Evolutionary conservation across 2,888 invertebrate species (phyloP).

Genomic region (Pristionchus japonicus): DNA sequence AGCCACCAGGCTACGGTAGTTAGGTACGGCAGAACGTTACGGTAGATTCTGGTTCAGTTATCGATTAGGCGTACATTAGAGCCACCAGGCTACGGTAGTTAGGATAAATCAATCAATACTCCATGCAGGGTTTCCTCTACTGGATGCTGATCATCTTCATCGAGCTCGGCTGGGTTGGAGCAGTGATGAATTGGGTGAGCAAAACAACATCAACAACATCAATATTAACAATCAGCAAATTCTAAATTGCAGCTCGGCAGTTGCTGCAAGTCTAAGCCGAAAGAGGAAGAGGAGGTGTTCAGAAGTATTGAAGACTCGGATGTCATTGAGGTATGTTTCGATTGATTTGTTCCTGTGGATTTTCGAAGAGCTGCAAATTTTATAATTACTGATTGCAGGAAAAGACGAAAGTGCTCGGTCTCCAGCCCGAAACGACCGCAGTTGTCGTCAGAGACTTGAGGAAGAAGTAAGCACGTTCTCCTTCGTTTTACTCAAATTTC

Average conservation of each 20-base stretch:
- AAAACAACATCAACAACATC: too few species aligned
- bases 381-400: slow-evolving; percentile 64
- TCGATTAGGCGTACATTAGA: background rate
- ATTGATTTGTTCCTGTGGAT: background rate
- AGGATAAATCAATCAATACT: background rate
- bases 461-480: slow-evolving; percentile 52
- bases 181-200: background rate
- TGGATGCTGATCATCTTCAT: slow-evolving; percentile 41
- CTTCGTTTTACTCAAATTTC: background rate
- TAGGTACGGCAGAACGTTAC: background rate
- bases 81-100: background rate
- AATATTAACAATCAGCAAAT: too few species aligned
- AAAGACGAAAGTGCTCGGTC: slow-evolving; percentile 54
- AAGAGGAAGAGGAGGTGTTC: background rate
- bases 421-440: slow-evolving; percentile 47
- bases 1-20: background rate
- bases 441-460: slow-evolving; percentile 60
- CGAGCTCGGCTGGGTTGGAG: slow-evolving; percentile 21
- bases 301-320: slow-evolving; percentile 52
- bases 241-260: background rate
- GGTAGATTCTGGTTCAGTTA: background rate
- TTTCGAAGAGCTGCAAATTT: background rate
- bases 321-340: slow-evolving; percentile 56
- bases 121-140: slow-evolving; percentile 41
- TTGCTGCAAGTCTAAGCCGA: background rate